Evolutionary conservation across 2,888 invertebrate genomes (phyloP).

Genomic region (Panzeria rudis): DNA sequence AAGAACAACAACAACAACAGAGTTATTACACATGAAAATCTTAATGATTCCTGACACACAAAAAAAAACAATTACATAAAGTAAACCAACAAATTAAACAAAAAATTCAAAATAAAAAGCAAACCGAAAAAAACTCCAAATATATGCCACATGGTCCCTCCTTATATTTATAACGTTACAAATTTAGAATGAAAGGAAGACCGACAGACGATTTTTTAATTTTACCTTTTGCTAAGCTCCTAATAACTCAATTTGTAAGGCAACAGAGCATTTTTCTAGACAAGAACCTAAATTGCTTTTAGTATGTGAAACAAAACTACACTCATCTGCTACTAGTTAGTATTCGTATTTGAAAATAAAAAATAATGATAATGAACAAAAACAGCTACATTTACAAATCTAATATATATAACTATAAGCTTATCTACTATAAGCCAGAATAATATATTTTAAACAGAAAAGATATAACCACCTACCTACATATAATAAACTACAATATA

Average conservation of each 20-base stretch:
- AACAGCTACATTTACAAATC: constrained; percentile 24
- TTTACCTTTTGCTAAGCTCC: neutral
- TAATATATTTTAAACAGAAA: constrained; percentile 3
- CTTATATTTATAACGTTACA: constrained; percentile 46
- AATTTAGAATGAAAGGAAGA: constrained; percentile 14
- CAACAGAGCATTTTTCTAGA: constrained; percentile 39
- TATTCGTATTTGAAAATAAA: neutral
- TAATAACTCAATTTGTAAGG: constrained; percentile 16
- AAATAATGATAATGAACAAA: neutral
- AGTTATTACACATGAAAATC: constrained; percentile 31
- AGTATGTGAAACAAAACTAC: constrained; percentile 13
- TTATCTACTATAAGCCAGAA: neutral
- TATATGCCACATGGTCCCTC: constrained; percentile 54
- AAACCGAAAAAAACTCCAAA: constrained; percentile 36
- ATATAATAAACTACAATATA: neutral
- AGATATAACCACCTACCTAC: neutral
- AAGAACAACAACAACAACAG: constrained; percentile 51
- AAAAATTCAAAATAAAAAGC: too few relatives aligned
- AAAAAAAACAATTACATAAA: constrained; percentile 16
- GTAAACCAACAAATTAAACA: too few relatives aligned
- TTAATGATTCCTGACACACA: constrained; percentile 56
- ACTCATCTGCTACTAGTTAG: neutral
- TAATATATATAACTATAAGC: neutral
- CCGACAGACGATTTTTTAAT: neutral
- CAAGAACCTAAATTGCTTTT: constrained; percentile 49